These are phyloP conservation scores for Notocelia uddmanniana DNA, from an alignment of 2,888 invertebrate genomes.

Conservation along the genomic window DNA sequence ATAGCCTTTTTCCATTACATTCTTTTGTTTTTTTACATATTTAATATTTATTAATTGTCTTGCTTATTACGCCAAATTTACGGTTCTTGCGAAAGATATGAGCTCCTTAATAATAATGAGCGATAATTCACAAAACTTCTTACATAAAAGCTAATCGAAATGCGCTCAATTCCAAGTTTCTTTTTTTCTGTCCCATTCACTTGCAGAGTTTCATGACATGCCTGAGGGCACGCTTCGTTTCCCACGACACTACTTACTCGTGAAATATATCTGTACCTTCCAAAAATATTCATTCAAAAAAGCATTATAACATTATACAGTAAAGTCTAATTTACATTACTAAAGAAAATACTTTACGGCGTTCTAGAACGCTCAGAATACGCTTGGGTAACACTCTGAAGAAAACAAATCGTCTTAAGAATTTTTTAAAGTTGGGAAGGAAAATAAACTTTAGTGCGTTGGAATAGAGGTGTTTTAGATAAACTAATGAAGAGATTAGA, in stretches of 20 bases:
- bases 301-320: slow-evolving; percentile 26
- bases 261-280: slow-evolving; percentile 52
- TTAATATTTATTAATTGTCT: no score
- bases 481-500: slow-evolving; percentile 68
- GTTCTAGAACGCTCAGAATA: slow-evolving; percentile 48
- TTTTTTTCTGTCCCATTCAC: slow-evolving; percentile 69
- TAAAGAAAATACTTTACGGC: slow-evolving; percentile 38
- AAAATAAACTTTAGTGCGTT: slow-evolving; percentile 55
- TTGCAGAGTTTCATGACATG: slow-evolving; percentile 80
- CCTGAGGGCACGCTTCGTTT: slow-evolving; percentile 87
- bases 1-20: no score
- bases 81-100: not conserved
- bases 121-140: slow-evolving; percentile 48
- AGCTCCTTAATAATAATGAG: slow-evolving; percentile 31
- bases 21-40: no score
- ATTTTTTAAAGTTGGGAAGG: slow-evolving; percentile 53
- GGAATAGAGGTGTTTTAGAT: slow-evolving; percentile 54
- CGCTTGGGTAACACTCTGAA: slow-evolving; percentile 56
- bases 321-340: slow-evolving; percentile 34
- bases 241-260: slow-evolving; percentile 78
- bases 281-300: slow-evolving; percentile 34
- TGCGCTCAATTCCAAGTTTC: slow-evolving; percentile 60
- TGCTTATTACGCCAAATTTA: not conserved
- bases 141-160: slow-evolving; percentile 64
- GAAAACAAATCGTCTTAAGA: slow-evolving; percentile 61